phyloP scores from a whole-genome alignment of 1,140 invertebrate species.

The Psilanteris sp. region DNA sequence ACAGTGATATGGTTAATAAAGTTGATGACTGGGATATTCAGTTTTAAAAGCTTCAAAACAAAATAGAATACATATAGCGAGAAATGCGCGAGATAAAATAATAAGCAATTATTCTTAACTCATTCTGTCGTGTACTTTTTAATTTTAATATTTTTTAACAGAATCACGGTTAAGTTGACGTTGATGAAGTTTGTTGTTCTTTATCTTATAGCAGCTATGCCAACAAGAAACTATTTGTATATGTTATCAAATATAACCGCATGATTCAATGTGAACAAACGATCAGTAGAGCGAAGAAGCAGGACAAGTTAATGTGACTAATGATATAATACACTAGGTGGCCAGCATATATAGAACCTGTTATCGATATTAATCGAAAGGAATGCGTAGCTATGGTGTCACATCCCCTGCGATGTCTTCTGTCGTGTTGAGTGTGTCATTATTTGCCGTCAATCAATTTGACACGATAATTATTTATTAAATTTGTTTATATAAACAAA shows the following conservation, averaged over 20 bases:
- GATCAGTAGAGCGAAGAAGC: slow-evolving; percentile 30
- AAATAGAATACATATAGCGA: no score
- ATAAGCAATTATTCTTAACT: slow-evolving; percentile 1
- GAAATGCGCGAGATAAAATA: no score
- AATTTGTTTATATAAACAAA: no score
- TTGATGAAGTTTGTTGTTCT: slow-evolving; percentile 35
- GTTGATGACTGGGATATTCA: no score
- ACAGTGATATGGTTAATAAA: no score
- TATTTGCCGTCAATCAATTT: slow-evolving; percentile 4
- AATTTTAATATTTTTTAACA: slow-evolving; percentile 6
- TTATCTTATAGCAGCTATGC: slow-evolving; percentile 14
- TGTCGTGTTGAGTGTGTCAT: neutral
- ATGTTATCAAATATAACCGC: slow-evolving; percentile 25
- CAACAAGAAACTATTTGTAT: slow-evolving; percentile 32
- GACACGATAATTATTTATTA: slow-evolving; percentile 9
- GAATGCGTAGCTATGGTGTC: neutral
- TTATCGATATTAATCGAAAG: slow-evolving; percentile 39
- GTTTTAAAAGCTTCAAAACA: no score
- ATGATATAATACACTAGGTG: slow-evolving; percentile 42
- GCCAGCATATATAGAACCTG: slow-evolving; percentile 28
- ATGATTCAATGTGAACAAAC: slow-evolving; percentile 31
- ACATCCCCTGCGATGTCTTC: neutral
- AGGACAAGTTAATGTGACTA: slow-evolving; percentile 54
- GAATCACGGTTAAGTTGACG: slow-evolving; percentile 3
- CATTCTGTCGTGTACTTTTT: slow-evolving; percentile 16